Percentiles rank a stretch among this genome's conserved stretches.
phyloP scores from a whole-genome alignment of 2,888 invertebrate species.

The Darwinula stevensoni region DNA sequence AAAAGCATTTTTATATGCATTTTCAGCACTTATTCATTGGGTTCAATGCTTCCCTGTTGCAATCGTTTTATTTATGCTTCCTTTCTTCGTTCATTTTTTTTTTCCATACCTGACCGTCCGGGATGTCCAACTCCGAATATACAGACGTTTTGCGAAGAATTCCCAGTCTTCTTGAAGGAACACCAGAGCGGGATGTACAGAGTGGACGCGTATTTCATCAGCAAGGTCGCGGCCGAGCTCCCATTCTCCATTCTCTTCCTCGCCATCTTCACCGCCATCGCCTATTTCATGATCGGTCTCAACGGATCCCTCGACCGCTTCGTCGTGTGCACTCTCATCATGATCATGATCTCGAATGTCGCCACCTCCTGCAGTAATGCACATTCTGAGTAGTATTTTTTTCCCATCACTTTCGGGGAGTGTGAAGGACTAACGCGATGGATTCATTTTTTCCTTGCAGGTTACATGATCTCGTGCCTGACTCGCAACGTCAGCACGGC shows the following conservation, averaged over 20 bases:
- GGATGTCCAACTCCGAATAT: no score
- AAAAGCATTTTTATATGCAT: no score
- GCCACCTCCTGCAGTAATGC: slow-evolving; percentile 52
- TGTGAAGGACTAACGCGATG: no score
- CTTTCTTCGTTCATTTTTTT: no score
- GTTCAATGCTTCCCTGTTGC: no score
- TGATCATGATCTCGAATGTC: slow-evolving; percentile 56
- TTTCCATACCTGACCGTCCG: no score
- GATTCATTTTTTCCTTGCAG: slow-evolving; percentile 28
- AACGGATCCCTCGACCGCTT: no score
- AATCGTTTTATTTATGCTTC: no score
- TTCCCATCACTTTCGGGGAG: no score
- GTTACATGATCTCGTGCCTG: slow-evolving; percentile 66
- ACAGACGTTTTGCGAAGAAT: slow-evolving; percentile 66
- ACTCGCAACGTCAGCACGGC: slow-evolving; percentile 60
- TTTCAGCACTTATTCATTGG: no score
- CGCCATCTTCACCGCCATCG: slow-evolving; percentile 42
- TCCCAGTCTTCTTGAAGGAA: slow-evolving; percentile 64
- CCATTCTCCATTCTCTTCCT: slow-evolving; percentile 62
- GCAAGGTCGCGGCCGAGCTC: slow-evolving; percentile 62
- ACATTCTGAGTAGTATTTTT: neutral
- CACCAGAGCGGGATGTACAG: slow-evolving; percentile 69
- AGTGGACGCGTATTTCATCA: slow-evolving; percentile 62
- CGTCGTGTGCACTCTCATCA: no score
- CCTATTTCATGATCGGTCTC: slow-evolving; percentile 67